A percentile compares a stretch with the other conserved stretches of the same genome.
Evolutionary conservation across 2,797 vertebrate genomes (phyloP).

Genomic region (Xerus rutilus): DNA sequence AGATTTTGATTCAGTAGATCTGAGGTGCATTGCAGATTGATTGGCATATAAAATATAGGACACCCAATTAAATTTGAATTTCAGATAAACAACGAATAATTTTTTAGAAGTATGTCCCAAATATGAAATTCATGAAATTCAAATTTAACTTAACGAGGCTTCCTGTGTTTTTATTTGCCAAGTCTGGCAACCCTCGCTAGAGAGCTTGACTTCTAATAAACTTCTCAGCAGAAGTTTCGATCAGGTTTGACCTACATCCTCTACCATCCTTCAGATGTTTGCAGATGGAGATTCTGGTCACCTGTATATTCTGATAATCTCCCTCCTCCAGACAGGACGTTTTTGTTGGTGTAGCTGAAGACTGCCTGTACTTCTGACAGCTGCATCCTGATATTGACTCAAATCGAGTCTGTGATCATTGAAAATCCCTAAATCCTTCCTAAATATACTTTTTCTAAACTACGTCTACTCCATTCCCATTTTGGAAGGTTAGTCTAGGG

Average conservation of each 20-base stretch:
- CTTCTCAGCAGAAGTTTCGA: neutral
- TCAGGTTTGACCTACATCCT: conserved; percentile 40
- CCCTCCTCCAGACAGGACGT: neutral
- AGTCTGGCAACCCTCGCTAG: conserved; percentile 1
- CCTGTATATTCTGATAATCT: neutral
- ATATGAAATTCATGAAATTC: conserved; percentile 74
- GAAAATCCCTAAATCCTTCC: conserved; percentile 53
- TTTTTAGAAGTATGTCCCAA: conserved; percentile 68
- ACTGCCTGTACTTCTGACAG: neutral
- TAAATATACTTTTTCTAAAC: conserved; percentile 35
- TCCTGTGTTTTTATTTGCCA: conserved; percentile 67
- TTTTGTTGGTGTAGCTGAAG: conserved; percentile 19
- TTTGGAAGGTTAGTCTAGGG: conserved; percentile 49
- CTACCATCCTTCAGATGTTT: neutral
- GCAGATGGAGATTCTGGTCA: neutral
- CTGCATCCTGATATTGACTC: neutral
- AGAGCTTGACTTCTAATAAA: conserved; percentile 19
- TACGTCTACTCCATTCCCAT: neutral
- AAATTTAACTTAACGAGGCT: conserved; percentile 62
- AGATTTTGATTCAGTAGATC: neutral
- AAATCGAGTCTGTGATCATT: neutral
- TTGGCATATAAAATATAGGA: conserved; percentile 59
- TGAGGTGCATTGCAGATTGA: neutral
- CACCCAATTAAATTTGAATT: conserved; percentile 71
- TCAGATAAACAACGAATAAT: conserved; percentile 70